These are phyloP conservation scores for Drosophila repletoides DNA, from an alignment of 1,140 invertebrate genomes.

Conservation along the genomic window DNA sequence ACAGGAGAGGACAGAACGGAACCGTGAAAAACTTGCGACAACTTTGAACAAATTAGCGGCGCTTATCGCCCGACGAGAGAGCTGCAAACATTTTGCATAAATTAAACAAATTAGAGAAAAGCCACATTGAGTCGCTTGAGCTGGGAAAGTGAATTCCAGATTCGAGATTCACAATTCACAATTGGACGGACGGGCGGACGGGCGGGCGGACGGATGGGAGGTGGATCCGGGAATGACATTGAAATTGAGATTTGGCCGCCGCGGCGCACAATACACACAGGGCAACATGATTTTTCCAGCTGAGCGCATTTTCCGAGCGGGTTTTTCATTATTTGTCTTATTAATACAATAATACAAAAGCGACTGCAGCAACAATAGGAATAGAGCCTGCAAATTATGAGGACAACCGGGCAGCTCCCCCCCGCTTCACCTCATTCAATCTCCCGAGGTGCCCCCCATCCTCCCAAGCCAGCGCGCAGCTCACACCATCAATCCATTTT, in stretches of 20 bases:
- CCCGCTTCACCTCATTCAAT: background rate
- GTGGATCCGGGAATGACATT: conserved; percentile 9
- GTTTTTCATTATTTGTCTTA: conserved; percentile 53
- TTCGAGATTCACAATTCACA: too few relatives aligned
- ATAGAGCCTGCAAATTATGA: conserved; percentile 46
- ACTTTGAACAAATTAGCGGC: conserved; percentile 62
- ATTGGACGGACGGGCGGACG: too few relatives aligned
- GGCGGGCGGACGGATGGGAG: too few relatives aligned
- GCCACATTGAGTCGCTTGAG: background rate
- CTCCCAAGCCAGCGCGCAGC: too few relatives aligned
- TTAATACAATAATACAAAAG: conserved; percentile 53
- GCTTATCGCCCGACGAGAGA: conserved; percentile 42
- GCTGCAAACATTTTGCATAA: conserved; percentile 67
- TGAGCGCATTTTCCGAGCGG: conserved; percentile 48
- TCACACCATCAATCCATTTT: background rate
- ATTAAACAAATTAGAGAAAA: conserved; percentile 67
- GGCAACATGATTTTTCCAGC: conserved; percentile 53
- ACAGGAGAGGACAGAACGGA: background rate
- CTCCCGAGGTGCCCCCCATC: background rate
- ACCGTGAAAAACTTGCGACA: conserved; percentile 49
- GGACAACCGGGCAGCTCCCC: conserved; percentile 1
- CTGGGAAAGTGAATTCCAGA: conserved; percentile 27
- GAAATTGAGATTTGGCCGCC: background rate
- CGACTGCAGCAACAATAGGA: conserved; percentile 46
- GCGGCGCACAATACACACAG: background rate